These are phyloP conservation scores for Idaea biselata DNA, from an alignment of 2,888 invertebrate genomes.

Conservation along the genomic window DNA sequence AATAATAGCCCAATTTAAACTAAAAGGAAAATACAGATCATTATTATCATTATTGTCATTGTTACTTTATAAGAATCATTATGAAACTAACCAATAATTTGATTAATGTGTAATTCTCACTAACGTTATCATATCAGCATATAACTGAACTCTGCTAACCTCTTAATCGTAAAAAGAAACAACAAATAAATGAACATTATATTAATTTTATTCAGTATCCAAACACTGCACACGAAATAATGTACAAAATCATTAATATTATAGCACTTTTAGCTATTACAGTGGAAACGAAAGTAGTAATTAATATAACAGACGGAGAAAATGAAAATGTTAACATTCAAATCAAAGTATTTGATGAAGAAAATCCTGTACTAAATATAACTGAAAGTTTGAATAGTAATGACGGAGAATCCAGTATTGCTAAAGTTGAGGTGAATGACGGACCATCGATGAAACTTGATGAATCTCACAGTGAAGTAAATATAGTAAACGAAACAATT, in stretches of 20 bases:
- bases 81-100: too few species aligned
- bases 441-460: too few species aligned
- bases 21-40: too few species aligned
- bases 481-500: too few species aligned
- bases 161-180: background rate
- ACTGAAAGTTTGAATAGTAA: background rate
- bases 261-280: background rate
- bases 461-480: too few species aligned
- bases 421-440: too few species aligned
- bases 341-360: background rate
- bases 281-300: background rate
- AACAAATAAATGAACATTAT: background rate
- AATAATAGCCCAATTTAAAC: too few species aligned
- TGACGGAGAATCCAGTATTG: too few species aligned
- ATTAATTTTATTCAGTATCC: background rate
- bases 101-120: too few species aligned
- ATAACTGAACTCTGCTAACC: background rate
- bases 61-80: too few species aligned
- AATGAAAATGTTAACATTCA: background rate
- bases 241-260: background rate
- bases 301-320: background rate
- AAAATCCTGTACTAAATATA: background rate
- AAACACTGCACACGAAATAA: background rate
- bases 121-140: background rate
- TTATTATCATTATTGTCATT: too few species aligned